Evolutionary conservation across 2,113 vertebrate species (phyloP).

Genomic region (Syngnathus typhle): DNA sequence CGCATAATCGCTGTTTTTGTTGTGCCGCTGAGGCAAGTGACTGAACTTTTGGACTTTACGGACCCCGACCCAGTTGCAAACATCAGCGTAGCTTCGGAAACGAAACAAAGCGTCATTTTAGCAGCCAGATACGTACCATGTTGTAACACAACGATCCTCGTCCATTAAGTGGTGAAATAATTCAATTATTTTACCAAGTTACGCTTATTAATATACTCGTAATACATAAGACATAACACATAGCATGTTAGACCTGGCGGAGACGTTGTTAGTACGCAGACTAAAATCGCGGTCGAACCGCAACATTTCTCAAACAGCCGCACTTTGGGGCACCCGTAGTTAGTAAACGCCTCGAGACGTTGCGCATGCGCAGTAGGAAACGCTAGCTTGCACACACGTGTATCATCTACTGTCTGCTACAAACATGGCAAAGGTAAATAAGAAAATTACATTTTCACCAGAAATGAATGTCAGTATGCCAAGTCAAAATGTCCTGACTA

Average conservation of each 20-base stretch:
- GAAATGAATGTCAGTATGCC: background rate
- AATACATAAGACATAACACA: too few relatives aligned
- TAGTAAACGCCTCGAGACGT: fast-evolving
- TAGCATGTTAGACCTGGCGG: too few relatives aligned
- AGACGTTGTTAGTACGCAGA: too few relatives aligned
- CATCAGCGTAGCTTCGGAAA: background rate
- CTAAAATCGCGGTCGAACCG: too few relatives aligned
- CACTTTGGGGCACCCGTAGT: constrained; percentile 34
- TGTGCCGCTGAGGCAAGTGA: background rate
- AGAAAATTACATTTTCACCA: background rate
- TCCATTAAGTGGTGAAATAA: too few relatives aligned
- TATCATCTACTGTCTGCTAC: background rate
- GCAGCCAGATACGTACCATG: background rate
- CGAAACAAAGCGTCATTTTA: background rate
- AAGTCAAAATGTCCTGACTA: background rate
- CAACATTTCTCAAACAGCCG: background rate
- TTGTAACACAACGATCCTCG: background rate
- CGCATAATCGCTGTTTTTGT: background rate
- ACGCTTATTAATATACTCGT: too few relatives aligned
- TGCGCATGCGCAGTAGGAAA: constrained; percentile 29
- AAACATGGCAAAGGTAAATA: background rate
- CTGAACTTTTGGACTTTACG: constrained; percentile 34
- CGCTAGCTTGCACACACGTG: constrained; percentile 19
- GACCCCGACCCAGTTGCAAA: background rate
- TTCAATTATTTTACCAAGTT: too few relatives aligned